phyloP scores from a whole-genome alignment of 30 jellyfish, hydroid and myxozoan genomes.

The Aurelia sp. region DNA sequence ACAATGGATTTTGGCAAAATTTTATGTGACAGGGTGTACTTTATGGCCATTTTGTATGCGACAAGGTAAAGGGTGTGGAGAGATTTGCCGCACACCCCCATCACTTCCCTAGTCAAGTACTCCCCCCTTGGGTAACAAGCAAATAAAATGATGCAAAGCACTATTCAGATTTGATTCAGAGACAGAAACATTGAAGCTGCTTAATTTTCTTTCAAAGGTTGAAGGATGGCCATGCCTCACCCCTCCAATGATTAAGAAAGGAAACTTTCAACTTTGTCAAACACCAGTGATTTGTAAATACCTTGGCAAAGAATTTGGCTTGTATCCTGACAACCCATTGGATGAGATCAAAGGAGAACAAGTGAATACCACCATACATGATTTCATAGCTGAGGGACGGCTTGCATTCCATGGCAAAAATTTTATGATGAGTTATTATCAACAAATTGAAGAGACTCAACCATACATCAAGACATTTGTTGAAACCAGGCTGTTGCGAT shows the following conservation, averaged over 20 bases:
- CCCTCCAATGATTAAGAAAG: conserved; percentile 5
- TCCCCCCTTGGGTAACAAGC: too few species aligned
- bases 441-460: conserved; percentile 51
- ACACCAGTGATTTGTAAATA: conserved; percentile 71
- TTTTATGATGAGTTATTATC: conserved; percentile 14
- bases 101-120: too few species aligned
- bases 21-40: too few species aligned
- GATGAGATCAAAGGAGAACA: conserved; percentile 62
- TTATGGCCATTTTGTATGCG: too few species aligned
- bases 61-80: too few species aligned
- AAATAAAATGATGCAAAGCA: too few species aligned
- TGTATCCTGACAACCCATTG: conserved; percentile 49
- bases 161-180: too few species aligned
- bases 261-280: conserved; percentile 50
- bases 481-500: conserved; percentile 25
- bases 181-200: too few species aligned
- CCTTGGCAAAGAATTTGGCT: conserved; percentile 61
- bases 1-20: too few species aligned
- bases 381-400: conserved; percentile 57
- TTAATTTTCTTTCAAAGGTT: too few species aligned
- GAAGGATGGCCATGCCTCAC: conserved; percentile 5
- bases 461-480: conserved; percentile 63
- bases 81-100: too few species aligned
- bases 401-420: conserved; percentile 62
- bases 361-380: conserved; percentile 61